These are phyloP conservation scores for Melinaea marsaeus DNA, from an alignment of 2,888 invertebrate genomes.

Conservation along the genomic window DNA sequence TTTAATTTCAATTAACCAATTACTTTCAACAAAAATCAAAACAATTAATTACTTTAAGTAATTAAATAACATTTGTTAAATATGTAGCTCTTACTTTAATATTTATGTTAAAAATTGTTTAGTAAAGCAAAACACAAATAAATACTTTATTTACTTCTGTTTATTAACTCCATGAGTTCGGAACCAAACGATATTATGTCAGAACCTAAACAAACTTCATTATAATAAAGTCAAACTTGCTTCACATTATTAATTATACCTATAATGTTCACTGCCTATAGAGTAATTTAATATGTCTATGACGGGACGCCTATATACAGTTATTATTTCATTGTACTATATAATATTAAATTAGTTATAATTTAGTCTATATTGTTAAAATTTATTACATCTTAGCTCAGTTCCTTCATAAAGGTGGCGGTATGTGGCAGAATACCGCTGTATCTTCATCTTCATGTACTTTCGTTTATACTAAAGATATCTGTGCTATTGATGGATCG, in stretches of 20 bases:
- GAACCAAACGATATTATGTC: constrained; percentile 24
- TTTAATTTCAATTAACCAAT: no score
- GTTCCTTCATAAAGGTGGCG: constrained; percentile 84
- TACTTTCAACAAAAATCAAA: no score
- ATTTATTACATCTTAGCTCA: constrained; percentile 79
- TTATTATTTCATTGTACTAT: neutral
- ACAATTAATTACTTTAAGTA: no score
- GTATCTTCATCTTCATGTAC: constrained; percentile 87
- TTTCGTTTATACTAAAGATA: no score
- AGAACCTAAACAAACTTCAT: constrained; percentile 33
- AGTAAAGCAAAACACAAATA: constrained; percentile 9
- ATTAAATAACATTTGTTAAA: no score
- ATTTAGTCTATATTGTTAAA: neutral
- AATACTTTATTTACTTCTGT: constrained; percentile 11
- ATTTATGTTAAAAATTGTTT: neutral
- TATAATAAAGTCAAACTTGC: constrained; percentile 23
- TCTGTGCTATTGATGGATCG: constrained; percentile 72
- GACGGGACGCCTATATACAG: neutral
- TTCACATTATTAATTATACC: constrained; percentile 27
- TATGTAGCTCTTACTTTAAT: neutral
- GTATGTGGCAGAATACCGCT: constrained; percentile 85
- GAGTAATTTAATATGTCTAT: constrained; percentile 1
- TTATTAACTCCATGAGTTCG: constrained; percentile 22
- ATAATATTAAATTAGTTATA: neutral
- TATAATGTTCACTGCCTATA: constrained; percentile 21